A percentile compares a stretch with the other conserved stretches of the same genome.
Evolutionary conservation across 2,113 vertebrate genomes (phyloP).

Genomic region (Arizona elegans): DNA sequence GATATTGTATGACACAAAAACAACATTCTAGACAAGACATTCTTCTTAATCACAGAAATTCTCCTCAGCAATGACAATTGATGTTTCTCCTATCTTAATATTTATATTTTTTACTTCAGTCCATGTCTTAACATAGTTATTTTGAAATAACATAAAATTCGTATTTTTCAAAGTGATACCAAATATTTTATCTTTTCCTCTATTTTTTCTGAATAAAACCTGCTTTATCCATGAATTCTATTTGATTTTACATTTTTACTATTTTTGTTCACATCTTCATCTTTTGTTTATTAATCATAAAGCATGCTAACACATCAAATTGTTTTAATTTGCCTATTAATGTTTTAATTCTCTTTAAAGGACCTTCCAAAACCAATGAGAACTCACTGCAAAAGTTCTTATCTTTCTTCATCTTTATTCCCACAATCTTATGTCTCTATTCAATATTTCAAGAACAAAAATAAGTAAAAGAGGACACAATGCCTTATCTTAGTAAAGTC

Average conservation of each 20-base stretch:
- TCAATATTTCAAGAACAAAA: neutral
- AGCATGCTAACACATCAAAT: neutral
- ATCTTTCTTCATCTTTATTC: neutral
- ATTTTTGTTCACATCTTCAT: neutral
- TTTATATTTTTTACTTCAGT: neutral
- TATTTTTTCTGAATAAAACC: neutral
- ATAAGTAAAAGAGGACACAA: neutral
- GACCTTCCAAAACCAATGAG: neutral
- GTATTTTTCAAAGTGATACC: neutral
- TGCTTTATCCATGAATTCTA: neutral
- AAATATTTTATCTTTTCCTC: neutral
- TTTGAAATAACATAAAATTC: neutral
- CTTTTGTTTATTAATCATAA: neutral
- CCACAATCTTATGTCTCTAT: neutral
- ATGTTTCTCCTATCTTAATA: neutral
- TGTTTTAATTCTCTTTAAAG: neutral
- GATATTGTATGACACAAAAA: neutral
- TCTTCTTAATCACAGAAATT: neutral
- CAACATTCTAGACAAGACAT: neutral
- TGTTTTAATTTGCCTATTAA: neutral
- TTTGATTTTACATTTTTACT: neutral
- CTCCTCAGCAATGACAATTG: neutral
- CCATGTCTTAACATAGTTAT: neutral
- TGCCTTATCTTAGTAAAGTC: neutral
- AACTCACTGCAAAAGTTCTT: neutral